Evolutionary conservation across 1,140 invertebrate genomes (phyloP), one percentile per base, ranked within the genome.

Genomic region (Cryptotermes secundus): DNA sequence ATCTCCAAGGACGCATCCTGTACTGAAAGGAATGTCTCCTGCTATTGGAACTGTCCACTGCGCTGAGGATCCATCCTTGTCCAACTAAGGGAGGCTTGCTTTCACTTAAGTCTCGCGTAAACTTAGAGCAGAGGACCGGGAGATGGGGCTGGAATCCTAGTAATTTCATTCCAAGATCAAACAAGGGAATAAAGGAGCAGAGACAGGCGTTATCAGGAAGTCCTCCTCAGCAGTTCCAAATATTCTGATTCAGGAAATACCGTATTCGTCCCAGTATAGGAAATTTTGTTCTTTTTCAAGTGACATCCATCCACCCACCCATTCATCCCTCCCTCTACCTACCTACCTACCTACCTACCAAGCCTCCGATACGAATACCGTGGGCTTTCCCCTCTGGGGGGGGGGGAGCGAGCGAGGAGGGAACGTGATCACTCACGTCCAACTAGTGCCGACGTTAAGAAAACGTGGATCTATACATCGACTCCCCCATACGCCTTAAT

Each of bases 131-230:
- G n/a, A 7, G 59, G 59, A 72, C 10, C 26, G 14, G 59, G 6
- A 26, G 14, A 72, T 16, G n/a, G 59, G 16, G 31, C 31, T 72
- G 59, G 59, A 31, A 72, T 72, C 59, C 59, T 31, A 31, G 59
- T 72, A 72, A 72, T 72, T 72, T 72, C n/a, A 72, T 72, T 72
- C 59, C 59, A 26, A 72, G 59, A 72, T 72, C 59, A 72, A 72
- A 72, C 59, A 72, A 72, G 59, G 14, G 26, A 31, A 26, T 31
- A 16, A 2, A 72, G 14, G 26, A n/a, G 59, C 31, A 31, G n/a
- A 14, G 59, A 72, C 59, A 72, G 59, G 9, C 16, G 59, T 4
- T 72, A 72, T n/a, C 59, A 72, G 26, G 59, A n/a, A 72, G 14
- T 26, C 4, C 59, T 59, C 59, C 14, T 72, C 59, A 72, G 59